These are phyloP conservation scores for Oenanthe oenanthe DNA, from an alignment of 2,113 vertebrate genomes.

Conservation along the genomic window DNA sequence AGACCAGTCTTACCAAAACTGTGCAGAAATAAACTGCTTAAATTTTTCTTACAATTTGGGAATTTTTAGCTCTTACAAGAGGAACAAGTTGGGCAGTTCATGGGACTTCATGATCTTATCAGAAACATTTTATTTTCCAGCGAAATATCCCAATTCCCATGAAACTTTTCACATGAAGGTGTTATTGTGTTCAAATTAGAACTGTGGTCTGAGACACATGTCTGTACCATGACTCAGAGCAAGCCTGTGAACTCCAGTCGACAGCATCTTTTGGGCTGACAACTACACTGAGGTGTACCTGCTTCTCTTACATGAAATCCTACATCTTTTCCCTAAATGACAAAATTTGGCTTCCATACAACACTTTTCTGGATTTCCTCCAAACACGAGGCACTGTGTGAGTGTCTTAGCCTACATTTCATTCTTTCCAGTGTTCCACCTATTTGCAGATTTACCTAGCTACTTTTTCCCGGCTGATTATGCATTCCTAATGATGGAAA, in stretches of 20 bases:
- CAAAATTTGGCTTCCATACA: background rate
- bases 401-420: background rate
- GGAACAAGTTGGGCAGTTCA: background rate
- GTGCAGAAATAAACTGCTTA: background rate
- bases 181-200: background rate
- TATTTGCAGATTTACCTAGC: background rate
- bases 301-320: background rate
- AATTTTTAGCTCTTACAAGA: background rate
- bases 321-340: background rate
- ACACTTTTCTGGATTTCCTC: background rate
- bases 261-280: background rate
- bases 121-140: background rate
- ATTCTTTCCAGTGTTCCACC: background rate
- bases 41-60: background rate
- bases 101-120: background rate
- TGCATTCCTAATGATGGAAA: background rate
- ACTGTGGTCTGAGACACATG: fast-evolving
- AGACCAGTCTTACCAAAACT: background rate
- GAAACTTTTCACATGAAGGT: background rate
- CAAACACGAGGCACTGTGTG: fast-evolving
- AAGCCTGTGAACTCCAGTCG: background rate
- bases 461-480: conserved; percentile 39
- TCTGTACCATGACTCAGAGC: background rate
- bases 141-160: background rate
- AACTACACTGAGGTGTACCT: background rate